These are phyloP conservation scores for Epizoanthus scotinus DNA, from an alignment of 92 coral and sea anemone genomes.

Conservation along the genomic window DNA sequence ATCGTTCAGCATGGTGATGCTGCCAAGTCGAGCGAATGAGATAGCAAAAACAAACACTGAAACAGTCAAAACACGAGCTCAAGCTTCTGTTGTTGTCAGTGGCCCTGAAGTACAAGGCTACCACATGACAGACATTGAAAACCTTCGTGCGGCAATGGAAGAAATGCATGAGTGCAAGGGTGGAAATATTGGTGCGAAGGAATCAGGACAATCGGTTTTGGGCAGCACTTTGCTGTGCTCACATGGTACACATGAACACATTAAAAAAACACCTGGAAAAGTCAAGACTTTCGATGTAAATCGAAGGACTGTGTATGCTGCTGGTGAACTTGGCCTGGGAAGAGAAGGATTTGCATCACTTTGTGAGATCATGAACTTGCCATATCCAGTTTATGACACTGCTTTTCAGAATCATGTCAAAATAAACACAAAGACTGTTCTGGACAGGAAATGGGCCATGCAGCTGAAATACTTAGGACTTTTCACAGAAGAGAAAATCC, in stretches of 20 bases:
- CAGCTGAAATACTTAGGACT: not conserved
- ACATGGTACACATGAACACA: slow-evolving; percentile 34
- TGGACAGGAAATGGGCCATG: not conserved
- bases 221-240: slow-evolving; percentile 24
- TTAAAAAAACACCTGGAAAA: slow-evolving; percentile 26
- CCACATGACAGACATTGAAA: slow-evolving; percentile 31
- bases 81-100: slow-evolving; percentile 17
- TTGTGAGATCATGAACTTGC: slow-evolving; percentile 45
- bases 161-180: slow-evolving; percentile 43
- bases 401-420: not conserved
- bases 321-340: slow-evolving; percentile 34
- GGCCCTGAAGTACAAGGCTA: slow-evolving; percentile 37
- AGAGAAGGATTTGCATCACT: slow-evolving; percentile 42
- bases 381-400: slow-evolving; percentile 28
- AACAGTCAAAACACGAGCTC: slow-evolving; percentile 28
- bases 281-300: slow-evolving; percentile 24
- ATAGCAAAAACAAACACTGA: slow-evolving; percentile 11
- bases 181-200: slow-evolving; percentile 25
- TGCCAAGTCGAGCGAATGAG: slow-evolving; percentile 15
- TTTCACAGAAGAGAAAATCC: not conserved
- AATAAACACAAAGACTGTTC: slow-evolving; percentile 1
- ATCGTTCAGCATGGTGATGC: not conserved
- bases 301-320: slow-evolving; percentile 29
- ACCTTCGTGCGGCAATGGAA: slow-evolving; percentile 35
- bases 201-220: slow-evolving; percentile 17